Conservation (phyloP, 2,113 vertebrate genomes). For the Thamnophis sirtalis region DNA sequence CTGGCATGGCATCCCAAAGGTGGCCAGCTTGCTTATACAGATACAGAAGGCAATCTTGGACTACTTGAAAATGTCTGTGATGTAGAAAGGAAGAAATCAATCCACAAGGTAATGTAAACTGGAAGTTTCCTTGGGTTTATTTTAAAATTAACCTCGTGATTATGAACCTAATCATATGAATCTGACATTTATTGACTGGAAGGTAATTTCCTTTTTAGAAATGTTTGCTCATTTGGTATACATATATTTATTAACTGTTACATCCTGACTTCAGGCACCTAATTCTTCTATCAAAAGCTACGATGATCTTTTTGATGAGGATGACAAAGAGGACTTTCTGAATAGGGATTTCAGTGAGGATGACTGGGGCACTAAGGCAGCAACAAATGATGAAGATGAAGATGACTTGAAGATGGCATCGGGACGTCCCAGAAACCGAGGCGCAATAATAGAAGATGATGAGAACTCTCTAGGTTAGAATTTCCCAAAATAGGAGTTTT, state of each 20-base stretch:
- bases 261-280: constrained; percentile 47
- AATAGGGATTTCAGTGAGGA: constrained; percentile 72
- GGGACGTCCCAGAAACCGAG: constrained; percentile 67
- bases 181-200: background rate
- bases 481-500: background rate
- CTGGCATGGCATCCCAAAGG: constrained; percentile 88
- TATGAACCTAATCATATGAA: background rate
- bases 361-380: constrained; percentile 68
- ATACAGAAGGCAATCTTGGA: constrained; percentile 88
- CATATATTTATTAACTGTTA: background rate
- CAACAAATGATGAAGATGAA: constrained; percentile 61
- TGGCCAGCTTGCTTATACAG: constrained; percentile 83
- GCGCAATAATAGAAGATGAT: constrained; percentile 80
- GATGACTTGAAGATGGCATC: constrained; percentile 70
- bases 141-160: background rate
- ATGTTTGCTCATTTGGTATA: background rate
- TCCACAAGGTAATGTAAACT: constrained; percentile 62
- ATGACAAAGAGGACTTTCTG: constrained; percentile 72
- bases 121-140: background rate
- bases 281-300: constrained; percentile 68
- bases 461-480: constrained; percentile 86
- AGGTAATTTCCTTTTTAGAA: background rate
- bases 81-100: constrained; percentile 40
- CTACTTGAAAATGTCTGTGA: constrained; percentile 78
- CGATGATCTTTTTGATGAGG: constrained; percentile 85